Evolutionary conservation across 2,113 vertebrate species (phyloP).

Genomic region (Pterocles gutturalis): DNA sequence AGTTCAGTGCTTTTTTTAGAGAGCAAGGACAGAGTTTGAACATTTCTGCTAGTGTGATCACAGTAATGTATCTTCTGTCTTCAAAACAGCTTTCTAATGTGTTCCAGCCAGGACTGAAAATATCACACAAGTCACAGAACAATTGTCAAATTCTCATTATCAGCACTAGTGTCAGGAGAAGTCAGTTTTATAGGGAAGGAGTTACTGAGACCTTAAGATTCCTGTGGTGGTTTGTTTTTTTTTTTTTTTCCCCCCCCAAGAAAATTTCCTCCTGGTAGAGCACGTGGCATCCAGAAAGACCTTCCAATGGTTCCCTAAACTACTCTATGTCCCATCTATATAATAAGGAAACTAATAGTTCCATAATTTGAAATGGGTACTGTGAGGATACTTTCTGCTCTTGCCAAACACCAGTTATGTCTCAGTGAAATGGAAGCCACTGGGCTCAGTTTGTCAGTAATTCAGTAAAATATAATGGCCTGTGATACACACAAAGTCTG

Average conservation of each 20-base stretch:
- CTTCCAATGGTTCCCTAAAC: constrained; percentile 47
- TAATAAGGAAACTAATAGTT: constrained; percentile 64
- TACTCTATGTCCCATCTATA: constrained; percentile 34
- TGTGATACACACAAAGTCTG: neutral
- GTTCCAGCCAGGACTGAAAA: constrained; percentile 53
- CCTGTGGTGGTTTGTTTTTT: neutral
- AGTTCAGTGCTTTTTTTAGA: constrained; percentile 2
- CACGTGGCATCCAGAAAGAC: constrained; percentile 25
- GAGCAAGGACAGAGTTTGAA: constrained; percentile 23
- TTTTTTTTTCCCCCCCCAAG: neutral
- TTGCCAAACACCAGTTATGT: constrained; percentile 41
- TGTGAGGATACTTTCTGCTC: constrained; percentile 53
- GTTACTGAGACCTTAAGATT: constrained; percentile 41
- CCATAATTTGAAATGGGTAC: constrained; percentile 45
- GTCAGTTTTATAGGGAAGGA: constrained; percentile 47
- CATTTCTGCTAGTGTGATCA: constrained; percentile 44
- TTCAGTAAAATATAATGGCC: neutral
- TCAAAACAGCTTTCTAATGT: constrained; percentile 63
- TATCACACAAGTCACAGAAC: constrained; percentile 54
- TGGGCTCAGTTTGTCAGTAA: constrained; percentile 38
- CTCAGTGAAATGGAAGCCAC: constrained; percentile 37
- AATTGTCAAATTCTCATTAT: constrained; percentile 65
- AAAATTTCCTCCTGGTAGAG: constrained; percentile 34
- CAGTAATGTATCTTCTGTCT: constrained; percentile 49
- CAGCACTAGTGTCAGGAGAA: constrained; percentile 30